Evolutionary conservation across 2,888 invertebrate species (phyloP), one percentile per base, ranked within the genome.

Genomic region (Sinhomidia bicolor): DNA sequence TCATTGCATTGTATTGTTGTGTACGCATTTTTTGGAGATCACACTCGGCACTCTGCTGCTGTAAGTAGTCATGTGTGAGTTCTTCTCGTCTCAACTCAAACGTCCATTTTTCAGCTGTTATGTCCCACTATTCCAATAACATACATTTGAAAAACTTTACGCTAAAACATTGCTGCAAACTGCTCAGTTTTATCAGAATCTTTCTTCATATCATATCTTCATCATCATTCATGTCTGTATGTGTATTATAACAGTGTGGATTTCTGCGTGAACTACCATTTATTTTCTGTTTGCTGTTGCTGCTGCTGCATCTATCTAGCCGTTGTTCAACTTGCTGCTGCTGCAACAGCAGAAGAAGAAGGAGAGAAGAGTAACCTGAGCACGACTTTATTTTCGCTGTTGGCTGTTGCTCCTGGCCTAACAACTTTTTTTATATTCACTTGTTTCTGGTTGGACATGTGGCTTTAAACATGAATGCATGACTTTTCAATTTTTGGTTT

Each of bases 41-140:
- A 20, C 20, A 78, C 78, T 78, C 47, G n/a, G n/a, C n/a, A n/a
- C n/a, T n/a, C n/a, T n/a, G n/a, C n/a, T n/a, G n/a, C n/a, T n/a
- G n/a, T n/a, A n/a, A 36, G 57, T 36, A 54, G 32, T 32, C 78
- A 57, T 78, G 78, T 78, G 57, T 76, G 51, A 57, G 41, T 51
- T 76, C 57, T 57, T 54, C 78, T 78, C 54, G 17, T 78, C 78
- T 23, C n/a, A n/a, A n/a, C 17, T 23, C 54, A 54, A 78, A 57
- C 65, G 60, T 74, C 54, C 83, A 79, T 88, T 88, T 88, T 88
- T 88, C 83, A 83, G 83, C 83, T 82, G 81, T 57, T 65, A 88
- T 90, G 91, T 89, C 91, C 91, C 91, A 91, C 91, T 91, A 88
- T 88, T 91, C 91, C 89, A 91, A 90, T 91, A 91, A 91, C 91